These are phyloP conservation scores for Drosophila ogumai DNA, from an alignment of 1,140 invertebrate species.

Conservation along the genomic window DNA sequence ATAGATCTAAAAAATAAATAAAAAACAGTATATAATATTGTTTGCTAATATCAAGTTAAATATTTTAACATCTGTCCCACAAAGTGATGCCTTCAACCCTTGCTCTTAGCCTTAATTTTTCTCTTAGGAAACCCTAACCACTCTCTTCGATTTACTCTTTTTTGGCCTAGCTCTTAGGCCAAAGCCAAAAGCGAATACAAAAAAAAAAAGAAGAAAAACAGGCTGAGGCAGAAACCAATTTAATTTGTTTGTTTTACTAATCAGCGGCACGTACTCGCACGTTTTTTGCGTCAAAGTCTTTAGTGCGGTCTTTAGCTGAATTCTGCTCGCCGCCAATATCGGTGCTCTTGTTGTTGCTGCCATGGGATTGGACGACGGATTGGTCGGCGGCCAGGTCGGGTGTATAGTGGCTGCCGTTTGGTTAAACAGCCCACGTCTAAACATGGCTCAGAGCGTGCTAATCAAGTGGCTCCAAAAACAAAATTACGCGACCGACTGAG, in stretches of 20 bases:
- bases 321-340: constrained; percentile 46
- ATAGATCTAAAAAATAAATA: background rate
- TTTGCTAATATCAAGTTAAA: constrained; percentile 4
- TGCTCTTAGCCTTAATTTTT: background rate
- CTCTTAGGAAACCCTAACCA: constrained; percentile 18
- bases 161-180: constrained; percentile 31
- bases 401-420: constrained; percentile 56
- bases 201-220: constrained; percentile 26
- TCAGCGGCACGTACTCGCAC: constrained; percentile 74
- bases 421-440: constrained; percentile 78
- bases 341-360: constrained; percentile 33
- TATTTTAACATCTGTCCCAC: background rate
- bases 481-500: constrained; percentile 74
- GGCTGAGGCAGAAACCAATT: constrained; percentile 53
- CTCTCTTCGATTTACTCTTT: constrained; percentile 42
- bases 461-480: constrained; percentile 70
- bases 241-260: constrained; percentile 81
- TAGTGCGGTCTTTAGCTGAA: constrained; percentile 63
- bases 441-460: constrained; percentile 78
- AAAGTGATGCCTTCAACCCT: background rate
- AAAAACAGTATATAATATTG: background rate
- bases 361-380: constrained; percentile 19
- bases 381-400: constrained; percentile 27
- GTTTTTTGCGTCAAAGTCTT: constrained; percentile 72
- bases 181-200: constrained; percentile 13